Percentiles rank a stretch among this genome's conserved stretches.
Conservation (phyloP, 1,140 invertebrate genomes). For the Chlorops oryzae region DNA sequence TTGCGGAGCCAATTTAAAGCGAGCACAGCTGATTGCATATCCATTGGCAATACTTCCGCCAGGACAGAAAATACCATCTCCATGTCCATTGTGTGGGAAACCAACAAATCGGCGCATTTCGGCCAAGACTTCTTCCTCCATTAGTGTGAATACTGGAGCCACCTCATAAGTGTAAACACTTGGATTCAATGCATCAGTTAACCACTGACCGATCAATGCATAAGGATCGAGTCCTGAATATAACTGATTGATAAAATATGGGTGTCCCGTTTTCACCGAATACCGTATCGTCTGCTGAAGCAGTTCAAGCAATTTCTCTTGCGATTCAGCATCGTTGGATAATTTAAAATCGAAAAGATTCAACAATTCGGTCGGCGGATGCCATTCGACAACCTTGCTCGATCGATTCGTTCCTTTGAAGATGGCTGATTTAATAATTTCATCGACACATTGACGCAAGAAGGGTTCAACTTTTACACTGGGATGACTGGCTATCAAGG, state of each 20-base stretch:
- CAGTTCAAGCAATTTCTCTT: slow-evolving; percentile 61
- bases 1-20: slow-evolving; percentile 69
- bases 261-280: slow-evolving; percentile 83
- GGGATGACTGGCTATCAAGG: slow-evolving; percentile 33
- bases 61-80: slow-evolving; percentile 89
- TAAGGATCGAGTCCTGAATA: slow-evolving; percentile 83
- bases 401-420: slow-evolving; percentile 65
- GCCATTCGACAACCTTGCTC: slow-evolving; percentile 69
- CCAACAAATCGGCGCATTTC: slow-evolving; percentile 85
- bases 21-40: slow-evolving; percentile 86
- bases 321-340: slow-evolving; percentile 53
- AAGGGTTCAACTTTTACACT: slow-evolving; percentile 61
- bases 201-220: slow-evolving; percentile 76
- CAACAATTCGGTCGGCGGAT: slow-evolving; percentile 60
- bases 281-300: slow-evolving; percentile 65
- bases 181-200: slow-evolving; percentile 78
- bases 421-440: slow-evolving; percentile 66
- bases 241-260: slow-evolving; percentile 80
- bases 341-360: slow-evolving; percentile 62
- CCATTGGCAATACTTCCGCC: slow-evolving; percentile 94
- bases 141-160: slow-evolving; percentile 79
- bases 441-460: slow-evolving; percentile 60
- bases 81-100: slow-evolving; percentile 61
- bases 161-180: slow-evolving; percentile 89
- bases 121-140: slow-evolving; percentile 73